Evolutionary conservation across 2,888 invertebrate genomes (phyloP).

Genomic region (Cordylochernes scorpioides): DNA sequence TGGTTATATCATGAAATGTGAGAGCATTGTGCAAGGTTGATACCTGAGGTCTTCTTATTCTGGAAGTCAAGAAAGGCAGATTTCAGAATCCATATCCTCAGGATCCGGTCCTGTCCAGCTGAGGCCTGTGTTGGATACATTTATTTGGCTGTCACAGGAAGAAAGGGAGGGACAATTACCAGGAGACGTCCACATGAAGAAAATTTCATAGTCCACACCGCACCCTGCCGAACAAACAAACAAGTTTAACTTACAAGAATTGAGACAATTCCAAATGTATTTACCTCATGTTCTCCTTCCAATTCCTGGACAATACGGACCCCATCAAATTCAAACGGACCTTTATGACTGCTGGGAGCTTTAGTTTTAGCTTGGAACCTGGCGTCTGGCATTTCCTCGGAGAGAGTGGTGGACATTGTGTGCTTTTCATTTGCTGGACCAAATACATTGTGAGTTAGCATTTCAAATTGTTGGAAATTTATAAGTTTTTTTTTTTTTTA

Average conservation of each 20-base stretch:
- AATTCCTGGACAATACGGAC: slow-evolving; percentile 61
- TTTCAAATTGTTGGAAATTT: no score
- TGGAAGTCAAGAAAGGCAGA: no score
- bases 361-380: slow-evolving; percentile 27
- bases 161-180: slow-evolving; percentile 15
- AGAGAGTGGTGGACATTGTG: no score
- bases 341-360: slow-evolving; percentile 82
- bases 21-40: no score
- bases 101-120: slow-evolving; percentile 78
- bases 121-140: slow-evolving; percentile 34
- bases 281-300: slow-evolving; percentile 50
- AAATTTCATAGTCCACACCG: slow-evolving; percentile 98
- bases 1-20: no score
- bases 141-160: neutral
- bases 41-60: no score
- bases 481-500: no score
- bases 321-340: slow-evolving; percentile 81
- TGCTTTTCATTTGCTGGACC: no score
- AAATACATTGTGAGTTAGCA: no score
- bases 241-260: slow-evolving; percentile 1
- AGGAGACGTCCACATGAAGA: slow-evolving; percentile 76
- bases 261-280: slow-evolving; percentile 3
- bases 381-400: no score
- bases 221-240: slow-evolving; percentile 25
- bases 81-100: slow-evolving; percentile 84